Conservation (phyloP, 2,113 vertebrate species). For the Cavia porcellus region DNA sequence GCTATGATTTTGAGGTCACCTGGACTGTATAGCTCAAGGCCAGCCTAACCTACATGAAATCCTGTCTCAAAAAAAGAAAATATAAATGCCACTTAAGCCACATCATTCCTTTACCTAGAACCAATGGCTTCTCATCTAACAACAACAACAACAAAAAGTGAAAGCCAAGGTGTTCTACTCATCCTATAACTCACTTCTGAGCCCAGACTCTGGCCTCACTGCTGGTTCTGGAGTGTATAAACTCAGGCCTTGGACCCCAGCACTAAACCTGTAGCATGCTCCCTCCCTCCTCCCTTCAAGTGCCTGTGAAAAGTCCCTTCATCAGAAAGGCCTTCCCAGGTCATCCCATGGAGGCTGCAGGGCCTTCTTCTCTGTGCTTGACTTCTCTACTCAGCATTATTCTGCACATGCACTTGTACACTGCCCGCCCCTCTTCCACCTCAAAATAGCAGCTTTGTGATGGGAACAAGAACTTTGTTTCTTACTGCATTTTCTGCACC, state of each 20-base stretch:
- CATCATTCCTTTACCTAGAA: not conserved
- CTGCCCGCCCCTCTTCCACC: no score
- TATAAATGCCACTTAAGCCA: not conserved
- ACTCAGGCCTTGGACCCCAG: not conserved
- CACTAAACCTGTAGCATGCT: not conserved
- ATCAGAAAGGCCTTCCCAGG: not conserved
- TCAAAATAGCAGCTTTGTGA: not conserved
- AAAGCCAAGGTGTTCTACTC: not conserved
- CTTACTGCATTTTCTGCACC: not conserved
- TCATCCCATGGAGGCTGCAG: not conserved
- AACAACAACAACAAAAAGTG: not conserved
- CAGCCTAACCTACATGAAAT: not conserved
- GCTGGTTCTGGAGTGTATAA: not conserved
- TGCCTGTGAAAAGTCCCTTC: not conserved
- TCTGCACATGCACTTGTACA: not conserved
- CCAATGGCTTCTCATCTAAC: not conserved
- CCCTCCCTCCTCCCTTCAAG: not conserved
- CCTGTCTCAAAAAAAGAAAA: not conserved
- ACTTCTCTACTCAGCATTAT: not conserved
- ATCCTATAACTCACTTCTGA: not conserved
- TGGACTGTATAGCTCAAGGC: not conserved
- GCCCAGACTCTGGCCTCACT: not conserved
- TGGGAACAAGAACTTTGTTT: not conserved
- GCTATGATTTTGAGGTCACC: not conserved
- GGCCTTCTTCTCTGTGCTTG: not conserved